phyloP scores from a whole-genome alignment of 2,888 invertebrate genomes.

The Marronus borbonicus region DNA sequence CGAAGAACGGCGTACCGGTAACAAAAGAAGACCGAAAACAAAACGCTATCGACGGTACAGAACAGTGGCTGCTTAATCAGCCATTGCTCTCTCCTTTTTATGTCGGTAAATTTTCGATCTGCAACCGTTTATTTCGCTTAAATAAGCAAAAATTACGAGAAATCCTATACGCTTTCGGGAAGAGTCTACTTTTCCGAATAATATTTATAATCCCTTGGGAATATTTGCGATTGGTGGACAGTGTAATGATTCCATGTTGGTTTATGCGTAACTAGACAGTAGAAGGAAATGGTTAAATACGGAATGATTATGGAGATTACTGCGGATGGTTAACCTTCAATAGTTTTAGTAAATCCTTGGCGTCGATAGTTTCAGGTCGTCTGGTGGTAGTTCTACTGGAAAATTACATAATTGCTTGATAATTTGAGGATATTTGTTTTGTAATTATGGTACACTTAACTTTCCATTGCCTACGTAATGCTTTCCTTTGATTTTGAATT shows the following conservation, averaged over 20 bases:
- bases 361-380: constrained; percentile 59
- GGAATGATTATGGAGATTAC: constrained; percentile 63
- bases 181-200: constrained; percentile 15
- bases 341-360: constrained; percentile 62
- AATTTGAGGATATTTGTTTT: constrained; percentile 16
- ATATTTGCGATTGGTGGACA: constrained; percentile 11
- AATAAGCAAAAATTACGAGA: constrained; percentile 64
- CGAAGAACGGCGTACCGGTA: constrained; percentile 43
- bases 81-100: constrained; percentile 58
- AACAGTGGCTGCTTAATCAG: constrained; percentile 60
- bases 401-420: constrained; percentile 50
- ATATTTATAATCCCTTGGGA: constrained; percentile 24
- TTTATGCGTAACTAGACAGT: neutral
- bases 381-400: constrained; percentile 47
- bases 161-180: constrained; percentile 51
- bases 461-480: neutral
- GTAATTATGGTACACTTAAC: constrained; percentile 34
- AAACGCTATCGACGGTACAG: constrained; percentile 59
- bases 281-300: constrained; percentile 45
- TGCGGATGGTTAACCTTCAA: constrained; percentile 64
- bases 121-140: constrained; percentile 65
- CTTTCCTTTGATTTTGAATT: too few relatives aligned
- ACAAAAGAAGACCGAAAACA: constrained; percentile 59
- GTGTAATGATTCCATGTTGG: constrained; percentile 3
- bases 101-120: constrained; percentile 62